Evolutionary conservation across 2,113 vertebrate species (phyloP).

Genomic region (Seriola aureovittata): DNA sequence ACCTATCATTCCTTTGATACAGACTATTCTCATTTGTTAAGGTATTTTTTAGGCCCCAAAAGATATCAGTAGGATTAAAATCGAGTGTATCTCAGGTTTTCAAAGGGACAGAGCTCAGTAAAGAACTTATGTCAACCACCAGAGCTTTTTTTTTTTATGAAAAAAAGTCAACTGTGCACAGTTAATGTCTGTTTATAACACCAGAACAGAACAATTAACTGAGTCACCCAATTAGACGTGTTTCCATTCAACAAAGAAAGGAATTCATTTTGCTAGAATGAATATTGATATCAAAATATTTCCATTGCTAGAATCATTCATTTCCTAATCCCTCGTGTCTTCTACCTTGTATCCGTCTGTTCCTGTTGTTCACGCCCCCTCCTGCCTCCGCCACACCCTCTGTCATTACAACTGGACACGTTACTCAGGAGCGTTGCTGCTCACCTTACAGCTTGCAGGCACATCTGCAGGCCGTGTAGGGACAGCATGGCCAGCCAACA

Average conservation of each 20-base stretch:
- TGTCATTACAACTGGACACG: constrained; percentile 69
- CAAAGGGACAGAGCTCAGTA: constrained; percentile 11
- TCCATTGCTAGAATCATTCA: constrained; percentile 5
- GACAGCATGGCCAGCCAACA: constrained; percentile 68
- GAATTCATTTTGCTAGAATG: not conserved
- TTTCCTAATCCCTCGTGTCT: constrained; percentile 27
- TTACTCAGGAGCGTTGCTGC: constrained; percentile 58
- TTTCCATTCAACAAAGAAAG: not conserved
- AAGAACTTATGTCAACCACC: not conserved
- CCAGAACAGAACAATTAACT: not conserved
- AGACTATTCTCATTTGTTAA: constrained; percentile 34
- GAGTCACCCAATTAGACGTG: not conserved
- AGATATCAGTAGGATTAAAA: constrained; percentile 45
- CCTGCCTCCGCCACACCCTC: constrained; percentile 40
- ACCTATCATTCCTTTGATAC: constrained; percentile 47
- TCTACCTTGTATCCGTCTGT: constrained; percentile 36
- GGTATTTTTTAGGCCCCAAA: constrained; percentile 26
- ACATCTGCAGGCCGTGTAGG: constrained; percentile 76
- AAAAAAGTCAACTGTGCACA: not conserved
- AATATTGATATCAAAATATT: constrained; percentile 27
- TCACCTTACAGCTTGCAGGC: constrained; percentile 79
- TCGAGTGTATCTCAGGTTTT: constrained; percentile 18
- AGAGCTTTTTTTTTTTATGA: not conserved
- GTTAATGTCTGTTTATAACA: constrained; percentile 3
- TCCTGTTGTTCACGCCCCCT: constrained; percentile 31